Evolutionary conservation across 2,113 vertebrate genomes (phyloP).

Genomic region (Dicentrarchus labrax): DNA sequence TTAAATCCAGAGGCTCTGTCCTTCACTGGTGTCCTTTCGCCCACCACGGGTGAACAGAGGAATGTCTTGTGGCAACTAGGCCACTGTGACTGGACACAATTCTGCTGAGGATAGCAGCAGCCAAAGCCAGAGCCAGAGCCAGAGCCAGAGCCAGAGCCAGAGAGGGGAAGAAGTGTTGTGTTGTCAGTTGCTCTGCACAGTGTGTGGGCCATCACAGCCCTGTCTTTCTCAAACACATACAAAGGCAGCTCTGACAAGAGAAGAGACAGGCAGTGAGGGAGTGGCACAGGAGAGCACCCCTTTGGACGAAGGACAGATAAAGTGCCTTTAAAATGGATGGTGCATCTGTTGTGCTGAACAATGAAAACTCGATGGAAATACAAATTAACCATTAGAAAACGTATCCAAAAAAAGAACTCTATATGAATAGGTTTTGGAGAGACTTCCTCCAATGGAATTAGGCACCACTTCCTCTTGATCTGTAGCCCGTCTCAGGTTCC

Average conservation of each 20-base stretch:
- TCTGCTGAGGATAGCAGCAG: constrained; percentile 43
- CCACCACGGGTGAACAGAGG: constrained; percentile 66
- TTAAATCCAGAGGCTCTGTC: constrained; percentile 46
- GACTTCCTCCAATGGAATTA: constrained; percentile 23
- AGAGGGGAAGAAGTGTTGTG: constrained; percentile 46
- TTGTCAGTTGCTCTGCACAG: constrained; percentile 34
- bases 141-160: constrained; percentile 23
- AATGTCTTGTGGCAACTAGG: constrained; percentile 67
- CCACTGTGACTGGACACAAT: constrained; percentile 76
- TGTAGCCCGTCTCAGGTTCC: constrained; percentile 43
- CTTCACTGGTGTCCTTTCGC: constrained; percentile 53
- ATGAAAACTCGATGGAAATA: neutral
- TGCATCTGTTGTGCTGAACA: neutral
- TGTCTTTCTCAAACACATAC: constrained; percentile 62
- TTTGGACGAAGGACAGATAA: constrained; percentile 9
- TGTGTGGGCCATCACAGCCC: constrained; percentile 61
- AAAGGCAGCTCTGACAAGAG: constrained; percentile 66
- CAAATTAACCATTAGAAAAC: constrained; percentile 14
- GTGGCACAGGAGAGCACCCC: constrained; percentile 33
- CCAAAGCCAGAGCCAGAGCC: constrained; percentile 23
- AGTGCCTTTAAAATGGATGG: constrained; percentile 17
- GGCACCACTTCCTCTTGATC: constrained; percentile 36
- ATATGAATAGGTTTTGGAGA: neutral
- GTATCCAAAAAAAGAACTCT: neutral
- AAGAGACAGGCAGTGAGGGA: constrained; percentile 21